Conservation (phyloP, 2,797 vertebrate species). For the Poliocrania exsul region DNA sequence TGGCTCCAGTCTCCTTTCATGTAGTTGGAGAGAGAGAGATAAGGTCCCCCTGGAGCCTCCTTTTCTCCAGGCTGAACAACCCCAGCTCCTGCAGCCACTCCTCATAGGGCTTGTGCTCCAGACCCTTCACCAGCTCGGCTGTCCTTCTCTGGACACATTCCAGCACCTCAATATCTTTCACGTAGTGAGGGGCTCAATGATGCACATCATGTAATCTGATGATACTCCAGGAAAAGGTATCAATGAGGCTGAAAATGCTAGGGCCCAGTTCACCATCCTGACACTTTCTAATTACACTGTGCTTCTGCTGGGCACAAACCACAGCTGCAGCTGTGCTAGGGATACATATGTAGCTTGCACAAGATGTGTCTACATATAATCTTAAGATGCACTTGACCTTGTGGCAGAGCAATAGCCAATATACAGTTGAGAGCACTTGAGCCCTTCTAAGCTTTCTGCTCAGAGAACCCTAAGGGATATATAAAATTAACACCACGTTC, state of each 20-base stretch:
- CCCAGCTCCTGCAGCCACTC: accelerated
- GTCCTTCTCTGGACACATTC: not conserved
- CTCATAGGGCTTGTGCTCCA: not conserved
- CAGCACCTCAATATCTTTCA: not conserved
- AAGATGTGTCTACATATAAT: not conserved
- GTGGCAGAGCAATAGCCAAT: not conserved
- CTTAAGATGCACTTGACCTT: not conserved
- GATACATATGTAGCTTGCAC: accelerated
- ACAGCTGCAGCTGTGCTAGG: accelerated
- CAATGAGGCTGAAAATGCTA: not conserved
- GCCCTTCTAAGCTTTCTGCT: not conserved
- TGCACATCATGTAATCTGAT: not conserved
- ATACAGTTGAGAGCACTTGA: not conserved
- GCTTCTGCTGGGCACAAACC: accelerated
- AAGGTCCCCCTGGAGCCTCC: not conserved
- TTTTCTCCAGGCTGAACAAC: not conserved
- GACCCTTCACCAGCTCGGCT: not conserved
- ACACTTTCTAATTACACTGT: not conserved
- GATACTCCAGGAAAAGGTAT: not conserved
- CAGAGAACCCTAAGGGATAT: not conserved
- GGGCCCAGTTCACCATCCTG: not conserved
- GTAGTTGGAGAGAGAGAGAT: no score
- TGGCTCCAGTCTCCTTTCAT: not conserved
- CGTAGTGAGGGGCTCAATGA: not conserved
- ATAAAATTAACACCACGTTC: not conserved